These are phyloP conservation scores for Ivindomyrus marchei DNA, from an alignment of 2,113 vertebrate genomes.

Conservation along the genomic window DNA sequence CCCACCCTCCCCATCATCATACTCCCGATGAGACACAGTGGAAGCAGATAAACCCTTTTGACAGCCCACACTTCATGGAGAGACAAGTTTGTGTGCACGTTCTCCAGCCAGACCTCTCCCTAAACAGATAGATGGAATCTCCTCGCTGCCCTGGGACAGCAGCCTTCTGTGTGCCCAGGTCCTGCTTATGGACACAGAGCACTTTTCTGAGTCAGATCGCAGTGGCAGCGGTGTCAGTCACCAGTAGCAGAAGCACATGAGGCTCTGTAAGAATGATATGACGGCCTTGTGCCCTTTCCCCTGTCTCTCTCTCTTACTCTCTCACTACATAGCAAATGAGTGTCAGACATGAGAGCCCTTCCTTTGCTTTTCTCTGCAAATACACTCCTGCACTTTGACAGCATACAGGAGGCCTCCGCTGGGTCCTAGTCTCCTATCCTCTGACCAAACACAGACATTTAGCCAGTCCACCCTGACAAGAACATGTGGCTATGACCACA, in stretches of 20 bases:
- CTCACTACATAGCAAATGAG: slow-evolving; percentile 53
- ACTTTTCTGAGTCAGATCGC: slow-evolving; percentile 20
- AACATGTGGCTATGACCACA: neutral
- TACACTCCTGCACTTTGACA: slow-evolving; percentile 58
- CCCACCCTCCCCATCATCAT: neutral
- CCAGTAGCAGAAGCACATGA: slow-evolving; percentile 20
- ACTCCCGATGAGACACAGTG: neutral
- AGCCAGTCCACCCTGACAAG: neutral
- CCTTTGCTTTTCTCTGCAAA: slow-evolving; percentile 11
- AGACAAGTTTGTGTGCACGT: neutral
- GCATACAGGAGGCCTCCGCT: slow-evolving; percentile 32
- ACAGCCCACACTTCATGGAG: neutral
- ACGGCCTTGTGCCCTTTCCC: slow-evolving; percentile 19
- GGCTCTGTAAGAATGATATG: slow-evolving; percentile 28
- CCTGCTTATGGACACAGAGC: slow-evolving; percentile 23
- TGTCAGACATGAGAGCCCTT: slow-evolving; percentile 62
- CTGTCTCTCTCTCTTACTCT: slow-evolving; percentile 5
- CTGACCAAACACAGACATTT: neutral
- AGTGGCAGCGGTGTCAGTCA: slow-evolving; percentile 27
- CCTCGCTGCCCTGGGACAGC: neutral
- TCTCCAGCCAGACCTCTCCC: neutral
- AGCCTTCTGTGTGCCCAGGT: neutral
- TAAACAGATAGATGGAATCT: neutral
- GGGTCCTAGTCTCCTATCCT: slow-evolving; percentile 50
- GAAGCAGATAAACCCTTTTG: neutral